phyloP scores from a whole-genome alignment of 2,797 vertebrate species.

The Chrosomus eos region DNA sequence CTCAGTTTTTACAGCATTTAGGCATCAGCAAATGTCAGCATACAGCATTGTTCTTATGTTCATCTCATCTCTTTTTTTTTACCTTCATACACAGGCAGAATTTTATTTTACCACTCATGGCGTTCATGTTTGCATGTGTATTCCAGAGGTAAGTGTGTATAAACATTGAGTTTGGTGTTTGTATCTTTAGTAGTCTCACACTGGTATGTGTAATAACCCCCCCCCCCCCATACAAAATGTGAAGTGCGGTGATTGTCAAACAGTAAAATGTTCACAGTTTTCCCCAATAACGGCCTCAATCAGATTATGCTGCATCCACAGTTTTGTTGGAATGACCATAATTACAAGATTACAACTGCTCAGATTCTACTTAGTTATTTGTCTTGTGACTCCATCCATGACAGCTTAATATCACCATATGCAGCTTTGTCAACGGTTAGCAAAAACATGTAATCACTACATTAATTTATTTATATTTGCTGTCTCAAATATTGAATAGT shows the following conservation, averaged over 20 bases:
- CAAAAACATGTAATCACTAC: not conserved
- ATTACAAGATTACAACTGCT: not conserved
- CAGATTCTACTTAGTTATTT: not conserved
- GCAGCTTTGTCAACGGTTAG: not conserved
- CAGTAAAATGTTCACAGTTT: slow-evolving; percentile 17
- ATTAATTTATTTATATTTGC: not conserved
- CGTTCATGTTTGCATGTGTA: not conserved
- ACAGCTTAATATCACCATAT: not conserved
- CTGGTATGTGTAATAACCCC: not conserved
- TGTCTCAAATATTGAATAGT: not conserved
- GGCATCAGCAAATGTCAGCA: not conserved
- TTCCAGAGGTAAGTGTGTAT: not conserved
- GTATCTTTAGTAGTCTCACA: slow-evolving; percentile 17
- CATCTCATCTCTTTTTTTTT: not conserved
- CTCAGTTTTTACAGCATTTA: slow-evolving; percentile 7
- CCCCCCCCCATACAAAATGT: not conserved
- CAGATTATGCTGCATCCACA: not conserved
- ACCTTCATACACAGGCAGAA: not conserved
- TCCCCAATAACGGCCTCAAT: not conserved
- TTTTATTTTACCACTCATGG: not conserved
- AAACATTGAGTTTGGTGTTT: not conserved
- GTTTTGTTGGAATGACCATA: not conserved
- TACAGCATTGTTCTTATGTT: not conserved
- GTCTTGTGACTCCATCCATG: not conserved
- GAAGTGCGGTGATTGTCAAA: slow-evolving; percentile 39